These are phyloP conservation scores for Onchidella celtica DNA, from an alignment of 2,888 invertebrate genomes.

Conservation along the genomic window DNA sequence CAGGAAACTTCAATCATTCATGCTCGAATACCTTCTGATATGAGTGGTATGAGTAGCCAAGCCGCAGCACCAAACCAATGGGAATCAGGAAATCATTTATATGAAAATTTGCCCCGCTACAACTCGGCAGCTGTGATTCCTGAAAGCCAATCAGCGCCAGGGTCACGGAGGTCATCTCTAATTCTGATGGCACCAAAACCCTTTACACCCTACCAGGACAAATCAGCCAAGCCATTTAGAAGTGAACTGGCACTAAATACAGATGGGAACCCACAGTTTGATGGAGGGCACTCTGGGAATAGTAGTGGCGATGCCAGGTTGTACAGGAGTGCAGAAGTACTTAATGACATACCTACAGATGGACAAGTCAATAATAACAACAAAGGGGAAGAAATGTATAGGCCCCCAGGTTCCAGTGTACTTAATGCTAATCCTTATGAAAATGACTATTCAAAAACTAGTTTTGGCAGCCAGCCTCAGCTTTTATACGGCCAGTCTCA, in stretches of 20 bases:
- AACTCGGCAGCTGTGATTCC: slow-evolving; percentile 51
- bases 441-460: background rate
- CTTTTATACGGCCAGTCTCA: slow-evolving; percentile 1
- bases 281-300: background rate
- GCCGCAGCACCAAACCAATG: background rate
- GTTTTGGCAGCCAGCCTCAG: slow-evolving; percentile 20
- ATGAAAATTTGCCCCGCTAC: slow-evolving; percentile 68
- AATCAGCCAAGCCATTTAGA: slow-evolving; percentile 46
- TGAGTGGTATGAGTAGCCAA: slow-evolving; percentile 23
- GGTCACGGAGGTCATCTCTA: slow-evolving; percentile 64
- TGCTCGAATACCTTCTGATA: slow-evolving; percentile 53
- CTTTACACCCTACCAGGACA: slow-evolving; percentile 63
- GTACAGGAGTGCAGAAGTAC: slow-evolving; percentile 23
- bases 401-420: background rate
- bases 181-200: slow-evolving; percentile 72
- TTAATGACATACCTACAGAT: background rate
- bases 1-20: slow-evolving; percentile 55
- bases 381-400: background rate
- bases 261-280: background rate
- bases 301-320: background rate
- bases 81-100: slow-evolving; percentile 59
- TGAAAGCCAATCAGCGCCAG: slow-evolving; percentile 54
- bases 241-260: slow-evolving; percentile 50
- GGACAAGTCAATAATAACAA: background rate
- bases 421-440: slow-evolving; percentile 7